These are phyloP conservation scores for Plodia interpunctella DNA, from an alignment of 1,140 invertebrate species.

Conservation along the genomic window DNA sequence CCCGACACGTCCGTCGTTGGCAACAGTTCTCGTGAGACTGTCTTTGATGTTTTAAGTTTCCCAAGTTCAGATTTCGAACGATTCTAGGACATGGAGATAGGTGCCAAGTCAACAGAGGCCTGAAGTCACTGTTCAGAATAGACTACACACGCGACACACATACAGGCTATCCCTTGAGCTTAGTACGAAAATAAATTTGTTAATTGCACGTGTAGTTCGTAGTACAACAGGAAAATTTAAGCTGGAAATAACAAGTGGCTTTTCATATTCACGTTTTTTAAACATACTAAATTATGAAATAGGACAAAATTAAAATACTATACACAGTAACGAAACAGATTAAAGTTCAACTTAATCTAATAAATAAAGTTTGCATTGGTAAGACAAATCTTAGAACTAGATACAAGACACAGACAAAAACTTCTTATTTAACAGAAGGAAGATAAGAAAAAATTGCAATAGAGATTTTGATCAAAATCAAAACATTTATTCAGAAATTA, in stretches of 20 bases:
- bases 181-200: neutral
- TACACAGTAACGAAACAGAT: too few relatives aligned
- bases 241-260: neutral
- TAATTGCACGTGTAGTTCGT: neutral
- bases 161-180: neutral
- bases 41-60: conserved; percentile 29
- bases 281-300: too few relatives aligned
- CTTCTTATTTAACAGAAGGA: too few relatives aligned
- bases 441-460: too few relatives aligned
- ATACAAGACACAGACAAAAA: too few relatives aligned
- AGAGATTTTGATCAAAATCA: too few relatives aligned
- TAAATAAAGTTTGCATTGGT: too few relatives aligned
- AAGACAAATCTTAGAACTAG: too few relatives aligned
- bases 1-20: conserved; percentile 32
- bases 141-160: conserved; percentile 4
- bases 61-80: conserved; percentile 28
- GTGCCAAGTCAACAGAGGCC: conserved; percentile 7
- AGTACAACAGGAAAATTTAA: neutral
- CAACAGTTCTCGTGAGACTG: conserved; percentile 43
- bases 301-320: too few relatives aligned
- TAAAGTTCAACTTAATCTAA: too few relatives aligned
- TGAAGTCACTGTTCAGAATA: conserved; percentile 9
- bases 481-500: too few relatives aligned
- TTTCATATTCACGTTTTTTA: neutral
- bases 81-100: conserved; percentile 11